Conservation (phyloP, 2,888 invertebrate species). For the Sceliomorpha sp. region DNA sequence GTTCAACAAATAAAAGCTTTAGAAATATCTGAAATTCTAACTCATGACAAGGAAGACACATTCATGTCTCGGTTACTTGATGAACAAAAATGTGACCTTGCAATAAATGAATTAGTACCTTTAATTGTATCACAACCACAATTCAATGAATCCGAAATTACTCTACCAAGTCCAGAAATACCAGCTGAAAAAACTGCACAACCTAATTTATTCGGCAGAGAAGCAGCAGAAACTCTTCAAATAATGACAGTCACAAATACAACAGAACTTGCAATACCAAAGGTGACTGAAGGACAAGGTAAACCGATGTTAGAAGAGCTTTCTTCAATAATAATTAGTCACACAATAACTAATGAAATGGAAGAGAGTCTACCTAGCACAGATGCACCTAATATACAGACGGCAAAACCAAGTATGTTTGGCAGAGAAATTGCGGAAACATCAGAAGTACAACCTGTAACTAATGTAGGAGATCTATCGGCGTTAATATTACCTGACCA, state of each 20-base stretch:
- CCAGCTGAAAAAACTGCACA: constrained; percentile 58
- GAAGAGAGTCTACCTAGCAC: constrained; percentile 58
- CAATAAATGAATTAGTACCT: constrained; percentile 50
- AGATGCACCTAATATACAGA: constrained; percentile 60
- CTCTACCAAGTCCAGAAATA: constrained; percentile 51
- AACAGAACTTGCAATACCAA: constrained; percentile 55
- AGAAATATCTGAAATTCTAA: constrained; percentile 73
- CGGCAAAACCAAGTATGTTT: constrained; percentile 64
- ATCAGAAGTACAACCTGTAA: constrained; percentile 70
- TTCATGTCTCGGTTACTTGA: constrained; percentile 56
- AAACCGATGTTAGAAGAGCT: constrained; percentile 60
- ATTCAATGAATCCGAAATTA: constrained; percentile 50
- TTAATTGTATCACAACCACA: constrained; percentile 57
- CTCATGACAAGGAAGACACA: constrained; percentile 75
- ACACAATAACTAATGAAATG: constrained; percentile 63
- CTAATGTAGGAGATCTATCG: constrained; percentile 67
- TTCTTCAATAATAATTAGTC: constrained; percentile 61
- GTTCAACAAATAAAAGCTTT: constrained; percentile 78
- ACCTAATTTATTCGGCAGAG: constrained; percentile 44
- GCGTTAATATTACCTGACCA: constrained; percentile 57
- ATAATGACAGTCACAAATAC: constrained; percentile 64
- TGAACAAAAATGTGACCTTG: constrained; percentile 57
- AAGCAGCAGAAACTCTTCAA: constrained; percentile 61
- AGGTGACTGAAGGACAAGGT: constrained; percentile 57
- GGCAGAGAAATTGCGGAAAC: constrained; percentile 79